These are phyloP conservation scores for Marisa cornuarietis DNA, from an alignment of 1,140 invertebrate species.

Conservation along the genomic window DNA sequence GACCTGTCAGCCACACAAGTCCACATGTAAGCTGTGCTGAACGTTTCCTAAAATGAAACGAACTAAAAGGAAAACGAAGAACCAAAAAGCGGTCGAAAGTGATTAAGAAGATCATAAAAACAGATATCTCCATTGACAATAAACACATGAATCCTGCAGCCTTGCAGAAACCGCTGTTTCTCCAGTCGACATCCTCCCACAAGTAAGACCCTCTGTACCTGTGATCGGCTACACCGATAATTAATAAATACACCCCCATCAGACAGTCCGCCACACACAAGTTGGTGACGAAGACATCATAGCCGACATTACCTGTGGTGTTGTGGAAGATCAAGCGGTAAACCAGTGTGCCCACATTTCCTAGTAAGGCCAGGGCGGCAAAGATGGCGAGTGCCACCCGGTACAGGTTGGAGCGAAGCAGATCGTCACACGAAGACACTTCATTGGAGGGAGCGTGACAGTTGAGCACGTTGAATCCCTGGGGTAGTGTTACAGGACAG, in stretches of 20 bases:
- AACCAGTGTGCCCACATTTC: slow-evolving; percentile 36
- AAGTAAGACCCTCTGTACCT: slow-evolving; percentile 41
- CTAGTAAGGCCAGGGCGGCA: slow-evolving; percentile 30
- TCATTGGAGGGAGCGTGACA: neutral
- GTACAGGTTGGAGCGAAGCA: slow-evolving; percentile 5
- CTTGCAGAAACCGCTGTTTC: slow-evolving; percentile 32
- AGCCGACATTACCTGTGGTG: neutral
- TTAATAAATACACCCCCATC: slow-evolving; percentile 53
- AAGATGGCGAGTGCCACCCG: slow-evolving; percentile 30
- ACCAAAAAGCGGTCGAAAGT: slow-evolving; percentile 43
- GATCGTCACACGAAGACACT: slow-evolving; percentile 16
- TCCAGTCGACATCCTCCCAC: slow-evolving; percentile 37
- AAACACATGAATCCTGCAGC: slow-evolving; percentile 46
- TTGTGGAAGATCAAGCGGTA: slow-evolving; percentile 17
- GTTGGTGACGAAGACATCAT: slow-evolving; percentile 38
- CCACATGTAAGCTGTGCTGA: slow-evolving; percentile 5
- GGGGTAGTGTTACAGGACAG: neutral
- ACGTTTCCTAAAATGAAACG: slow-evolving; percentile 11
- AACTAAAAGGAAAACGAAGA: slow-evolving; percentile 43
- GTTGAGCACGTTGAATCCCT: neutral
- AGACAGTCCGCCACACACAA: slow-evolving; percentile 46
- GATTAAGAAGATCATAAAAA: slow-evolving; percentile 42
- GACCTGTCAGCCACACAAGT: slow-evolving; percentile 21
- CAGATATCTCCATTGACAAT: slow-evolving; percentile 42
- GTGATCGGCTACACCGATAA: slow-evolving; percentile 45